phyloP scores from a whole-genome alignment of 2,888 invertebrate species.

The Tetramorium bicarinatum region DNA sequence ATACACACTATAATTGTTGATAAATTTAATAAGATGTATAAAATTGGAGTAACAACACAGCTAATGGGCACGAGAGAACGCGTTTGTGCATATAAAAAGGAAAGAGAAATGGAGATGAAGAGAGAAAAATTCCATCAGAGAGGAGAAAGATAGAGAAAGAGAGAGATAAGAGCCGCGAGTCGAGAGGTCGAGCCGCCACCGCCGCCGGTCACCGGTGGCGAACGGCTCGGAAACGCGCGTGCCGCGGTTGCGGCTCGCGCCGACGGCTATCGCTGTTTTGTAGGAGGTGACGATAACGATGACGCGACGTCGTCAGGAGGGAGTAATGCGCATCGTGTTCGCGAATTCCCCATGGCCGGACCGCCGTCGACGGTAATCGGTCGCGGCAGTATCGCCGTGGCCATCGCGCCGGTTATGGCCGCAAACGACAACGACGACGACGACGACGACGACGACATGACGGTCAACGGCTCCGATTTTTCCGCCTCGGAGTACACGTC shows the following conservation, averaged over 20 bases:
- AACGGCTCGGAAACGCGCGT: slow-evolving; percentile 20
- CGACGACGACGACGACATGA: background rate
- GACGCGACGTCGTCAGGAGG: slow-evolving; percentile 38
- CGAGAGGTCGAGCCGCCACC: background rate
- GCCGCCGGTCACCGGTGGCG: background rate
- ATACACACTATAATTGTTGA: no score
- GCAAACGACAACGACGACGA: background rate
- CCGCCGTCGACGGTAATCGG: slow-evolving; percentile 1
- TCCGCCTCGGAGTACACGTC: background rate
- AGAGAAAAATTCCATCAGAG: background rate
- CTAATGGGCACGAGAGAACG: no score
- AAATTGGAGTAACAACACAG: no score
- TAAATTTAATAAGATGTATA: no score
- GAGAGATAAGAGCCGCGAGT: background rate
- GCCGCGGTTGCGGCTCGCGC: slow-evolving; percentile 10
- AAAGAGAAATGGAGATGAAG: no score
- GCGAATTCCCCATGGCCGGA: slow-evolving; percentile 30
- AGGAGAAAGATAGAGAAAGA: slow-evolving; percentile 7
- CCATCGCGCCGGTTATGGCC: slow-evolving; percentile 43
- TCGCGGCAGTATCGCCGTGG: slow-evolving; percentile 41
- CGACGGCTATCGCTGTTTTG: slow-evolving; percentile 36
- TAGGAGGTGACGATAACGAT: slow-evolving; percentile 39
- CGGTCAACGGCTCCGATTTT: slow-evolving; percentile 17
- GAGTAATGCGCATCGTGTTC: slow-evolving; percentile 46
- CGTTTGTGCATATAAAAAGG: no score